Evolutionary conservation across 2,888 invertebrate species (phyloP), one percentile per base, ranked within the genome.

Genomic region (Lithophane ornitopus): DNA sequence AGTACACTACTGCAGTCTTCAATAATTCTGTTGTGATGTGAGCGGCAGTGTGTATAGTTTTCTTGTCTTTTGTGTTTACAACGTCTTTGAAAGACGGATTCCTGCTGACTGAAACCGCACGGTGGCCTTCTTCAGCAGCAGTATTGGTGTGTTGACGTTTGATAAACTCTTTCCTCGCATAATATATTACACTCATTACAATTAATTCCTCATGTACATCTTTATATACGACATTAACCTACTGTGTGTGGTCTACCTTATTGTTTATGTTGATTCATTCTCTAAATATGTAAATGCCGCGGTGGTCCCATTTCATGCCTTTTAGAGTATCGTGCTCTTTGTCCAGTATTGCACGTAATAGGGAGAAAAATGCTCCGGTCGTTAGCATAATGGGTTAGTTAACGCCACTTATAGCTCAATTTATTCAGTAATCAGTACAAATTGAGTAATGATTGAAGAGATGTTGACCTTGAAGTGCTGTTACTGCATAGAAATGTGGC

Each of bases 191-290:
- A 46, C 62, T 70, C 54, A 73, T 49, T 59, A 59, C 26, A 75
- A 63, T 79, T 59, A 9, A 61, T 62, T 46, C 26, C 46, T 74
- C 28, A 61, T 49, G 44, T 56, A 61, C 56, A 62, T 28, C 41
- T 66, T 58, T 61, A 66, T 63, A 61, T 54, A 69, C 39, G 22
- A 65, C 62, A 49, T 65, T 62, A 71, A 78, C 44, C 44, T 69
- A 26, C 76, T 73, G 76, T 82, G 81, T 86, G 81, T 80, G 76
- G 81, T 77, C 82, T 69, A 76, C 84, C 84, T 83, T 84, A 88
- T 82, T 85, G 84, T 85, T 89, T 85, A 82, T 84, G 88, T 85
- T 89, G 85, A 89, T 84, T 88, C 88, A 89, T 86, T 84, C 74
- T 85, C 85, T 80, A 76, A 83, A 84, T 86, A 86, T 86, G 89